Conservation (phyloP, 2,888 invertebrate species). For the Monochamus alternatus region DNA sequence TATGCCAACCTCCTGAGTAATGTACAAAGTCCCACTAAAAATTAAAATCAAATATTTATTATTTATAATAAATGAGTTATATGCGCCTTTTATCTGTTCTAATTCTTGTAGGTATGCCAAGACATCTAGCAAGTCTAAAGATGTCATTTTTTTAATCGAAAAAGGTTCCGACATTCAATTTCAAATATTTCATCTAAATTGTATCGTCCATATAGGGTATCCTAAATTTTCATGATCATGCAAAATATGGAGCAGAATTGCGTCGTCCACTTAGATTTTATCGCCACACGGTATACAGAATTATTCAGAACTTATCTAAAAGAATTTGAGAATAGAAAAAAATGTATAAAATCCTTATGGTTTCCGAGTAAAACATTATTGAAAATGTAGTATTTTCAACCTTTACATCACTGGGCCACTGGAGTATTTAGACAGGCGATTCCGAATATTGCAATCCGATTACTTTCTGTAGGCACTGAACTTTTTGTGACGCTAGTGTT, state of each 20-base stretch:
- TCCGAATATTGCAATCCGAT: too few relatives aligned
- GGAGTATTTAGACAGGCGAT: too few relatives aligned
- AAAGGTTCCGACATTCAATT: background rate
- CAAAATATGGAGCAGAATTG: slow-evolving; percentile 13
- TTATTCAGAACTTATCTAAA: too few relatives aligned
- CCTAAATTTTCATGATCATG: slow-evolving; percentile 17
- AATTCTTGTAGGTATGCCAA: background rate
- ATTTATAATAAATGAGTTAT: background rate
- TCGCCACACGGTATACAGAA: too few relatives aligned
- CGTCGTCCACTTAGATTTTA: too few relatives aligned
- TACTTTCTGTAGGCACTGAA: too few relatives aligned
- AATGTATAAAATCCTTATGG: too few relatives aligned
- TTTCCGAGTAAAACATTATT: too few relatives aligned
- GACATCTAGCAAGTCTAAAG: background rate
- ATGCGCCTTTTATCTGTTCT: background rate
- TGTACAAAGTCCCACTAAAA: slow-evolving; percentile 6
- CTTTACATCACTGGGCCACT: too few relatives aligned
- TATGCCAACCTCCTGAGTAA: slow-evolving; percentile 13
- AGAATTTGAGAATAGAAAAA: too few relatives aligned
- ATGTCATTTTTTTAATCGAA: background rate
- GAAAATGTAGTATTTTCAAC: too few relatives aligned
- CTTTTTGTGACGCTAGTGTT: too few relatives aligned
- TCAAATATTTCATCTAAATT: background rate
- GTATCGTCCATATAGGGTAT: background rate
- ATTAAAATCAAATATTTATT: background rate